These are phyloP conservation scores for Hypotaenidia philippensis DNA, from an alignment of 2,797 vertebrate genomes.

Conservation along the genomic window DNA sequence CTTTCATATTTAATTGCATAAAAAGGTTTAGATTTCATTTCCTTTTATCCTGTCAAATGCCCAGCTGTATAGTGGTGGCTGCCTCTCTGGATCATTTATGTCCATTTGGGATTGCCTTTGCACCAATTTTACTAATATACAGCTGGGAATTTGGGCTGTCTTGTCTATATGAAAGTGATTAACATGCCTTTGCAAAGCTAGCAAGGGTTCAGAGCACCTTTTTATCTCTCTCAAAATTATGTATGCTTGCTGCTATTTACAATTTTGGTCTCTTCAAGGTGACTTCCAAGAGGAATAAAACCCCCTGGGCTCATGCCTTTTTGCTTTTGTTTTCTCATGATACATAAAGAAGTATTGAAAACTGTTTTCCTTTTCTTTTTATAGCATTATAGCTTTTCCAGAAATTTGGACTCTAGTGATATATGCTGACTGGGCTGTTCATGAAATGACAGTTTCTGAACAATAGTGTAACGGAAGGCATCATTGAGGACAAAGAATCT, in stretches of 20 bases:
- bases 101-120: background rate
- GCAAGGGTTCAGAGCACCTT: background rate
- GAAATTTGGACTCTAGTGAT: background rate
- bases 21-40: background rate
- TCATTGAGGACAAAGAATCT: background rate
- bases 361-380: background rate
- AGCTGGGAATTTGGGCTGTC: background rate
- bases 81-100: background rate
- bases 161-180: background rate
- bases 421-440: background rate
- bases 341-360: background rate
- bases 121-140: background rate
- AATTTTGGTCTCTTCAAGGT: background rate
- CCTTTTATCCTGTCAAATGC: background rate
- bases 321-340: background rate
- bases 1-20: background rate
- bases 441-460: background rate
- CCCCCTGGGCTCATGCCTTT: background rate
- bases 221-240: background rate
- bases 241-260: background rate
- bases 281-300: background rate
- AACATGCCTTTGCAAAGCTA: background rate
- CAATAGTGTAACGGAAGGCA: background rate
- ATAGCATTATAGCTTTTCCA: background rate
- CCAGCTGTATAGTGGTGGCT: background rate